A percentile compares a stretch with the other conserved stretches of the same genome.
phyloP scores from a whole-genome alignment of 1,140 invertebrate genomes.

The Triops cancriformis region DNA sequence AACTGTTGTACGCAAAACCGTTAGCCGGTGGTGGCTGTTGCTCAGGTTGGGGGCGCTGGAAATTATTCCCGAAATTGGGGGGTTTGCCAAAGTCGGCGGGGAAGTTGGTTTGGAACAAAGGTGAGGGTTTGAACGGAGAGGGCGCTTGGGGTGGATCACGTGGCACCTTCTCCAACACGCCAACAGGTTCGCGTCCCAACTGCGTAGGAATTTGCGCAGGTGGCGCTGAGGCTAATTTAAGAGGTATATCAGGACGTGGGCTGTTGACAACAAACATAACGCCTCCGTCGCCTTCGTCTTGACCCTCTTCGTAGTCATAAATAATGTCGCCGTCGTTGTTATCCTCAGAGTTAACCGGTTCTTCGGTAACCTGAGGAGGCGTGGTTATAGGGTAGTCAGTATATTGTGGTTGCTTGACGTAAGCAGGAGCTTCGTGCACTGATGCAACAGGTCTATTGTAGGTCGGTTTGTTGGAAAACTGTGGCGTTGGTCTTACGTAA shows the following conservation, averaged over 20 bases:
- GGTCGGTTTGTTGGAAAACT: neutral
- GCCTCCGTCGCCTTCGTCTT: conserved; percentile 23
- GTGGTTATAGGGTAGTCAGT: neutral
- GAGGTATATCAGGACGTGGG: neutral
- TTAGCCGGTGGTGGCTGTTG: neutral
- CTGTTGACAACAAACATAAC: conserved; percentile 24
- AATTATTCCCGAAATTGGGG: neutral
- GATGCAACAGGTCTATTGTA: neutral
- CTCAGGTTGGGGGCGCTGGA: conserved; percentile 9
- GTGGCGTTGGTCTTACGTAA: neutral
- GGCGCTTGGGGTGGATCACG: conserved; percentile 2
- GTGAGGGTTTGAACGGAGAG: neutral
- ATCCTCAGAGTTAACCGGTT: neutral
- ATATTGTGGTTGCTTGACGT: neutral
- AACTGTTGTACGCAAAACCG: neutral
- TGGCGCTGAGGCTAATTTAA: neutral
- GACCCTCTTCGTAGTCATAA: conserved; percentile 28
- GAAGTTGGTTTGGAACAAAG: conserved; percentile 6
- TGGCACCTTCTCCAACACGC: neutral
- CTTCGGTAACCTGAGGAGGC: neutral
- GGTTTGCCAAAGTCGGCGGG: neutral
- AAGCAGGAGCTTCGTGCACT: neutral
- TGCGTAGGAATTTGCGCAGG: neutral
- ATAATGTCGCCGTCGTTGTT: conserved; percentile 24
- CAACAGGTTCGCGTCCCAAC: neutral